Evolutionary conservation across 1,140 invertebrate genomes (phyloP), one percentile per base, ranked within the genome.

Genomic region (Globodera ellingtonae): DNA sequence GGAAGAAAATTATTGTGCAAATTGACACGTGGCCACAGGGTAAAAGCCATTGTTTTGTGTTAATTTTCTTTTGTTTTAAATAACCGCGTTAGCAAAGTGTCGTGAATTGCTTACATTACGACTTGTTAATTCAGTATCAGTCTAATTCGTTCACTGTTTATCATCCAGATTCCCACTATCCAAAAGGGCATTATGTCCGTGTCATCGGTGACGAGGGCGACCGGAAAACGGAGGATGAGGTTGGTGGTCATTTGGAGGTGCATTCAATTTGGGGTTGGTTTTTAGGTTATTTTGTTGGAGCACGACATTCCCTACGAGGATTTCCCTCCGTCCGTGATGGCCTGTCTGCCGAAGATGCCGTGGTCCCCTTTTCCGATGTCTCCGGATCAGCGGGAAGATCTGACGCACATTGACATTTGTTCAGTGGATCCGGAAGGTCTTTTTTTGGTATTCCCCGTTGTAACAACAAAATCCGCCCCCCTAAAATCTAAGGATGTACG

Each of bases 281-380:
- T 13, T 75, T 62, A 70, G 67, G 67, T 70, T 13, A 47, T 99
- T 66, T 91, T 99, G 3, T 90, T 99, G 67, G 98, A 99, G 89
- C 96, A 99, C 89, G 97, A 98, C 90, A 94, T 99, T 24, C 97
- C 97, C 0, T 95, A 98, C 89, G 94, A 94, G 85, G 92, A 94
- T 85, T 99, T 99, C 89, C 96, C 95, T 1, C 94, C 97, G 86
- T 93, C 94, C 71, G 98, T 99, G 46, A 92, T 98, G 0, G 93
- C 93, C 79, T 98, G 94, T 89, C 91, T 99, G 46, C 98, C 98
- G 0, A 92, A 93, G 84, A 85, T 95, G 84, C 94, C 95, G 13
- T 99, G 96, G 95, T 90, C 79, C 21, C 86, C 86, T 91, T 24
- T 96, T 97, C 79, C 79, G 24, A 48, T 83, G n/a, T 50, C 72